phyloP scores from a whole-genome alignment of 2,888 invertebrate genomes.

The Gastracanthus pulcherrimus region DNA sequence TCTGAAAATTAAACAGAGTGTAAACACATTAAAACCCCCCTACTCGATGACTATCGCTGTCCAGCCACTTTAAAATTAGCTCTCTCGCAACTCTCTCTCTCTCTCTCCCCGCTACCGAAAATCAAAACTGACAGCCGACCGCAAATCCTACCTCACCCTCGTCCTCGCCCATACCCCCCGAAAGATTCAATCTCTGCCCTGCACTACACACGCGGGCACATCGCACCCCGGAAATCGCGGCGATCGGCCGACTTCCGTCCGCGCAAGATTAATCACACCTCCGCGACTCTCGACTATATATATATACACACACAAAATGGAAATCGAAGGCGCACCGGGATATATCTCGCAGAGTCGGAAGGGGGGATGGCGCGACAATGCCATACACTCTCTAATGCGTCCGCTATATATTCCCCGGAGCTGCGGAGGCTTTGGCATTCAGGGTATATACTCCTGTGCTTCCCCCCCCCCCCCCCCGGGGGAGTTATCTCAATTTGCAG shows the following conservation, averaged over 20 bases:
- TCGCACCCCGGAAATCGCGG: neutral
- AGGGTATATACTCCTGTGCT: neutral
- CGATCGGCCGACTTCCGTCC: neutral
- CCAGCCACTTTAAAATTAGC: neutral
- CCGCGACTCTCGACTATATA: slow-evolving; percentile 23
- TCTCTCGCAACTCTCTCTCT: neutral
- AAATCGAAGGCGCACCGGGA: slow-evolving; percentile 54
- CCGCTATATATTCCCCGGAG: slow-evolving; percentile 68
- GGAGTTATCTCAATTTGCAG: slow-evolving; percentile 73
- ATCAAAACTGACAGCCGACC: neutral
- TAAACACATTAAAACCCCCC: too few relatives aligned
- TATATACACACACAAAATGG: neutral
- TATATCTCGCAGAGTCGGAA: too few relatives aligned
- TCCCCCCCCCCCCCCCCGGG: slow-evolving; percentile 53
- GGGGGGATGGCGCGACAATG: too few relatives aligned
- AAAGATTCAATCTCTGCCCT: slow-evolving; percentile 1
- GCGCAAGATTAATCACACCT: neutral
- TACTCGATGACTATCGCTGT: too few relatives aligned
- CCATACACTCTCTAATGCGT: slow-evolving; percentile 70
- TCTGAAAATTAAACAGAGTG: too few relatives aligned
- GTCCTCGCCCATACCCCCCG: neutral
- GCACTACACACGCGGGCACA: too few relatives aligned
- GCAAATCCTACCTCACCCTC: neutral
- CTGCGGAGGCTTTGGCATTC: slow-evolving; percentile 46
- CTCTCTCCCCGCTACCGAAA: neutral